Evolutionary conservation across 92 coral and sea anemone species (phyloP), one percentile per base, ranked within the genome.

Genomic region (Zoanthus sociatus): DNA sequence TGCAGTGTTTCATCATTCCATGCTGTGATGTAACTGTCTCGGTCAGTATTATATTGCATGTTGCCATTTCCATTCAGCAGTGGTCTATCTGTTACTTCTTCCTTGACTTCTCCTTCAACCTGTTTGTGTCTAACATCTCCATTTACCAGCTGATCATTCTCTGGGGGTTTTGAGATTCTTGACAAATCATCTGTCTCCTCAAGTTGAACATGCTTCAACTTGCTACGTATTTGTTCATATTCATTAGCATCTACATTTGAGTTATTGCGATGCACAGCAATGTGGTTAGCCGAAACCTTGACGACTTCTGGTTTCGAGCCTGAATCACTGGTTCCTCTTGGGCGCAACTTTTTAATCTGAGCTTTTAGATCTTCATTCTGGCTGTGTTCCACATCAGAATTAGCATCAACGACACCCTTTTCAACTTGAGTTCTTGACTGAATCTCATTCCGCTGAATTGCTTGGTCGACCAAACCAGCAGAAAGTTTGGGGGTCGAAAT

Each of bases 291-390:
- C 1, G 89, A 61, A 71, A 51, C 26, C 83, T 60, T 61, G 45
- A 50, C 89, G n/a, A 84, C 78, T 37, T 60, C 83, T 5, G 89
- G 83, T 37, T 83, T 87, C 46, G 47, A 32, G 26, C 89, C 46
- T 26, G 83, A 70, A 17, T 86, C 92, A 55, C 87, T 78, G 37
- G 71, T 78, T 31, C 78, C 88, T 78, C 89, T 81, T 60, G 88
- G 89, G 55, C 93, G 88, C 17, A 94, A 89, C 79, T 88, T 93
- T 78, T 89, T 90, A 26, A 82, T 89, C 76, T 93, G 98, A 37
- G 91, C 88, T 53, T 79, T 88, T 10, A 94, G 50, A 16, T 76
- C 90, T 73, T 91, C 93, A 17, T 91, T 86, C 82, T 91, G 90
- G 9, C 87, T 87, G 26, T 90, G 63, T 37, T 67, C 92, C n/a